phyloP scores from a whole-genome alignment of 2,888 invertebrate genomes.

The Macaria notata region DNA sequence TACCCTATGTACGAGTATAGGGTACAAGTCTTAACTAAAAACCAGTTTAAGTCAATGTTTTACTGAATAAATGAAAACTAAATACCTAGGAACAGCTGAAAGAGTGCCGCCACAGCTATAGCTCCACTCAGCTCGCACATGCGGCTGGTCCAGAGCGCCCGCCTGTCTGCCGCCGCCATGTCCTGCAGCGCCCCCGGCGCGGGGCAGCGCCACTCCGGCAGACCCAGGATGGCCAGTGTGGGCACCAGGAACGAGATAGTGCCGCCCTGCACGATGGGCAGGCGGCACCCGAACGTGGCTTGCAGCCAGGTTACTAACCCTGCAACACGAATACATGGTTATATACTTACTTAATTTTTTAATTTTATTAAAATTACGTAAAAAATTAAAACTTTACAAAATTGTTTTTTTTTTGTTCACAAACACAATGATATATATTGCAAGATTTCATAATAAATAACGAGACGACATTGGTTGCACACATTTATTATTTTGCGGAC shows the following conservation, averaged over 20 bases:
- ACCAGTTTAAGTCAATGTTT: no score
- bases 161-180: constrained; percentile 80
- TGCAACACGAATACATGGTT: constrained; percentile 31
- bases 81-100: constrained; percentile 87
- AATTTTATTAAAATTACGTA: no score
- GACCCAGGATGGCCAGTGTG: constrained; percentile 87
- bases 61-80: no score
- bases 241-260: constrained; percentile 91
- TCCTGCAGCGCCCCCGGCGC: constrained; percentile 67
- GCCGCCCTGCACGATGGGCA: constrained; percentile 90
- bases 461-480: no score
- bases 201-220: constrained; percentile 89
- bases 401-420: no score
- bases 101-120: constrained; percentile 89
- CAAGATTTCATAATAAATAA: no score
- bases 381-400: no score
- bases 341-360: no score
- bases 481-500: no score
- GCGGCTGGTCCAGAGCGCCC: constrained; percentile 86
- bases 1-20: no score
- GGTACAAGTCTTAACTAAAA: no score
- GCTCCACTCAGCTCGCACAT: constrained; percentile 93
- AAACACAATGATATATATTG: no score
- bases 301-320: constrained; percentile 90
- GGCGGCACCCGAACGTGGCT: constrained; percentile 87